Conservation (phyloP, 2,113 vertebrate genomes). For the Lamprologus sp. region DNA sequence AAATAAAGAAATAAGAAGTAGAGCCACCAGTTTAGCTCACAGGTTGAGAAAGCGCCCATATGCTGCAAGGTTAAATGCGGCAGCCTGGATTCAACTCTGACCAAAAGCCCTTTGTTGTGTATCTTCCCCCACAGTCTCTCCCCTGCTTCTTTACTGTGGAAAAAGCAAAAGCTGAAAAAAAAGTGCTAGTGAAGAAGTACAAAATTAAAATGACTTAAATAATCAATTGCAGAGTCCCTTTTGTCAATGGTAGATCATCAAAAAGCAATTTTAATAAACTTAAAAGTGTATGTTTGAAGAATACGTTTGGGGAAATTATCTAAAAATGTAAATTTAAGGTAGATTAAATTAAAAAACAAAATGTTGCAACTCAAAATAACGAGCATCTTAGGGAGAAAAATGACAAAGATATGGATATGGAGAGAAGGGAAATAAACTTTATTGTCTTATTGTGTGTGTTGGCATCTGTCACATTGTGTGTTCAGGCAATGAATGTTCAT, state of each 20-base stretch:
- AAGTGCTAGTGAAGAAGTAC: neutral
- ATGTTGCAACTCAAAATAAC: neutral
- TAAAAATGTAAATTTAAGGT: neutral
- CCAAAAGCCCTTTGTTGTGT: neutral
- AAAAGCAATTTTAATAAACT: neutral
- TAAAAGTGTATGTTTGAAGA: neutral
- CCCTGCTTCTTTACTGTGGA: neutral
- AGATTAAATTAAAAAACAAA: neutral
- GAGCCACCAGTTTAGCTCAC: neutral
- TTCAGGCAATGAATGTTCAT: neutral
- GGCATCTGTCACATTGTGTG: constrained; percentile 7
- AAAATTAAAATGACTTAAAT: neutral
- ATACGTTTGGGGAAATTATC: neutral
- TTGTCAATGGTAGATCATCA: neutral
- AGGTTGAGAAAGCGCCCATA: neutral
- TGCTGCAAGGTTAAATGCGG: neutral
- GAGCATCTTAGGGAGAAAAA: neutral
- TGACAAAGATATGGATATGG: neutral
- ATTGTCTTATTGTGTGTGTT: neutral
- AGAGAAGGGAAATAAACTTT: neutral
- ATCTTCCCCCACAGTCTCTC: neutral
- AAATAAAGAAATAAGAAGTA: neutral
- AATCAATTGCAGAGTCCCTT: neutral
- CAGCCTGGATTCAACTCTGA: neutral
- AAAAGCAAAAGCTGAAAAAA: neutral